phyloP scores from a whole-genome alignment of 2,888 invertebrate genomes.

The Minunthozetes semirufus region DNA sequence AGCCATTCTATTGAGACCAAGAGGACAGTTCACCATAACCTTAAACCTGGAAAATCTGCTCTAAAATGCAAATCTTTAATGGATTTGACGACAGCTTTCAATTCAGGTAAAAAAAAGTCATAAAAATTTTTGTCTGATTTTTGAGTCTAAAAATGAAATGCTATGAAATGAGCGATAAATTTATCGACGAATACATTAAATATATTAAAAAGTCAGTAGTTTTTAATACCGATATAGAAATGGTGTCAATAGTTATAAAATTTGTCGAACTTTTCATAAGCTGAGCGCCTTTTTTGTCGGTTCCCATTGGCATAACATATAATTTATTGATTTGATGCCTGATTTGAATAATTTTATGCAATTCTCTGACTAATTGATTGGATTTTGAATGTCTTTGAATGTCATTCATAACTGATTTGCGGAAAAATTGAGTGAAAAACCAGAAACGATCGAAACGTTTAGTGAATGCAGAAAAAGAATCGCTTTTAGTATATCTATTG shows the following conservation, averaged over 20 bases:
- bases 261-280: too few relatives aligned
- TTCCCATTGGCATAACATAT: too few relatives aligned
- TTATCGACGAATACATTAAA: too few relatives aligned
- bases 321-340: too few relatives aligned
- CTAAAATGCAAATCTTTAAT: slow-evolving; percentile 20
- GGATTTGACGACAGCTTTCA: slow-evolving; percentile 14
- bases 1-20: background rate
- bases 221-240: too few relatives aligned
- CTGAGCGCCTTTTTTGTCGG: too few relatives aligned
- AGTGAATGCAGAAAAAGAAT: background rate
- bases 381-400: background rate
- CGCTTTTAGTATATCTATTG: background rate
- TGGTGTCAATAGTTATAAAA: too few relatives aligned
- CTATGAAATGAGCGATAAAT: background rate
- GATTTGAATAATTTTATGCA: background rate
- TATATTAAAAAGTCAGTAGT: too few relatives aligned
- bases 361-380: background rate
- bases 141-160: background rate
- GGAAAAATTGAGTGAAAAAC: background rate
- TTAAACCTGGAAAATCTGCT: background rate
- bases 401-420: background rate
- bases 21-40: slow-evolving; percentile 5
- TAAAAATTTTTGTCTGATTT: background rate
- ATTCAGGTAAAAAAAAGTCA: background rate
- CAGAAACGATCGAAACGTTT: background rate